Base-by-base conservation (phyloP, 1,140 invertebrate genomes). In the Scaptomyza hsui region DNA sequence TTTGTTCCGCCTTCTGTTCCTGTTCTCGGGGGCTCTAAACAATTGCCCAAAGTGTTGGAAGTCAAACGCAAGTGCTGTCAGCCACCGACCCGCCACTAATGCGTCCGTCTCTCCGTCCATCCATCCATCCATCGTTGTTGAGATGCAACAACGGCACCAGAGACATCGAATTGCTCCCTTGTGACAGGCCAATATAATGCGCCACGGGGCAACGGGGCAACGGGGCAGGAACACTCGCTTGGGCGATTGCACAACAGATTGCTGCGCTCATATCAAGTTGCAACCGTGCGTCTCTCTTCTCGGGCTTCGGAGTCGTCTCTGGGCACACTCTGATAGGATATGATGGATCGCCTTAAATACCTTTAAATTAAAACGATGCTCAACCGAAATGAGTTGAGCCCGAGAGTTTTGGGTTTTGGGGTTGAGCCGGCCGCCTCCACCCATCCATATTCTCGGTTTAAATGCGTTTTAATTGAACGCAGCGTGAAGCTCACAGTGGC, bases 311-410 rank as follows among this genome's bases (percentile, higher is more conserved):
- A 16, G 45, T 52, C 64, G 72, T 68, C 59, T 65, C 67, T 49
- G 52, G 55, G 55, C 60, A 57, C 45, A 69, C 80, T 29, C 26
- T 78, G 80, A 85, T 86, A 86, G 55, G 82, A 26, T 86, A 81
- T 90, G 89, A 90, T 90, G 89, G 89, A 90, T 90, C 86, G 89
- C 78, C 78, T 89, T 89, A 89, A 90, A 90, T 90, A 90, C 89
- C 89, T 90, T 90, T 89, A 90, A 90, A 90, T 90, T 90, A 90
- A 90, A 90, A 89, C 62, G 74, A 70, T 48, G 73, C 83, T 60
- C 71, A 57, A 53, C 19, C 72, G 67, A 75, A 83, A 83, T 83
- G 79, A 78, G 72, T 75, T 82, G 80, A n/a, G 45, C 16, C 26
- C 13, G n/a, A n/a, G 15, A 44, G 24, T n/a, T n/a, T n/a, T n/a